A percentile compares a stretch with the other conserved stretches of the same genome.
phyloP scores from a whole-genome alignment of 2,113 vertebrate genomes.

The Anoplopoma fimbria region DNA sequence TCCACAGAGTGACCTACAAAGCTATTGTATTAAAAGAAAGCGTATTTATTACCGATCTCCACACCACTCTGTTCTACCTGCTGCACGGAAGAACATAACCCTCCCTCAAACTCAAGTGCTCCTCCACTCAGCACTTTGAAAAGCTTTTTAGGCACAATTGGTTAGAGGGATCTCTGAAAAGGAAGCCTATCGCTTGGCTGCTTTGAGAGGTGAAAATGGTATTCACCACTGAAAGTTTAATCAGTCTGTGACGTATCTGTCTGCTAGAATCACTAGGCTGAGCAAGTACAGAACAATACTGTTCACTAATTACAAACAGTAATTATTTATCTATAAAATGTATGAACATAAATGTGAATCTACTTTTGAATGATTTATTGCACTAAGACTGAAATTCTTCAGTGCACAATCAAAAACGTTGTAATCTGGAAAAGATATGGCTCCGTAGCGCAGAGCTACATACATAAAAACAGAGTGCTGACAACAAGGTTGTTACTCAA shows the following conservation, averaged over 20 bases:
- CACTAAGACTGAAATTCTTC: background rate
- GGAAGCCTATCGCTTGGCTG: slow-evolving; percentile 57
- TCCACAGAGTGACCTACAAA: slow-evolving; percentile 82
- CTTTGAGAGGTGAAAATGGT: slow-evolving; percentile 69
- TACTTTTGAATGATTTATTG: background rate
- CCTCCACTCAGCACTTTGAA: slow-evolving; percentile 67
- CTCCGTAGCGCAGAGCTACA: background rate
- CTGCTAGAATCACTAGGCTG: slow-evolving; percentile 33
- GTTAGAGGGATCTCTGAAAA: slow-evolving; percentile 64
- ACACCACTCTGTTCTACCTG: slow-evolving; percentile 58
- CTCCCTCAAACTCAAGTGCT: slow-evolving; percentile 74
- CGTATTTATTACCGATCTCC: slow-evolving; percentile 78
- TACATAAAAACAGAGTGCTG: slow-evolving; percentile 46
- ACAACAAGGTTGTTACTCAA: slow-evolving; percentile 37
- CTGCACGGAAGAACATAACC: slow-evolving; percentile 64
- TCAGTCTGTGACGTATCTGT: slow-evolving; percentile 67
- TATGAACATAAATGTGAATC: background rate
- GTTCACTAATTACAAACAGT: slow-evolving; percentile 14
- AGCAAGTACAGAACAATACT: background rate
- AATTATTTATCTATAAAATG: background rate
- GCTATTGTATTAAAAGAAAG: slow-evolving; percentile 84
- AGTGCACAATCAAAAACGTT: background rate
- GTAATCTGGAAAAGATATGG: background rate
- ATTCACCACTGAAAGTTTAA: slow-evolving; percentile 75
- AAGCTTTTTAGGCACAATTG: slow-evolving; percentile 72